These are phyloP conservation scores for Telenomus remus DNA, from an alignment of 1,140 invertebrate species.

Conservation along the genomic window DNA sequence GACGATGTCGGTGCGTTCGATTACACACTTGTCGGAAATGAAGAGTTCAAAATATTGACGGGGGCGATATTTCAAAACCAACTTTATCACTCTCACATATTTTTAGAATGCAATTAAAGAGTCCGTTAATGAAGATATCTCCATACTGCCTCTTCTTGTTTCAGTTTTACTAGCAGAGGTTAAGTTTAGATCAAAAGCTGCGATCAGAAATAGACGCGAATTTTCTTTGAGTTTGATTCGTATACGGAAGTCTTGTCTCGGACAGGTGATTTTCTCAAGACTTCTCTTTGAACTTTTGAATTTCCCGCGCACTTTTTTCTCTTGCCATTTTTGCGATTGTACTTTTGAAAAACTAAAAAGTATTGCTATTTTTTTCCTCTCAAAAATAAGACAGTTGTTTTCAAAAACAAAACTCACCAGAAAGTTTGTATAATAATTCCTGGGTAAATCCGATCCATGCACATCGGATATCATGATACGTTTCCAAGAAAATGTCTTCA, in stretches of 20 bases:
- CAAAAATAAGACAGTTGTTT: no score
- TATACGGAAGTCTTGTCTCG: slow-evolving; percentile 16
- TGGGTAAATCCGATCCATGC: neutral
- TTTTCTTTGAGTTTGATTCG: slow-evolving; percentile 33
- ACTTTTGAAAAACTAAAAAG: no score
- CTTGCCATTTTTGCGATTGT: no score
- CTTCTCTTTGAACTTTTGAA: slow-evolving; percentile 2
- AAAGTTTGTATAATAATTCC: slow-evolving; percentile 1
- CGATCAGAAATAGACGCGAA: slow-evolving; percentile 21
- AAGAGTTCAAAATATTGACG: neutral
- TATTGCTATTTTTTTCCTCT: no score
- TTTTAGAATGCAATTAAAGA: slow-evolving; percentile 32
- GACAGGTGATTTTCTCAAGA: slow-evolving; percentile 11
- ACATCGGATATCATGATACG: slow-evolving; percentile 7
- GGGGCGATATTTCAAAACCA: slow-evolving; percentile 3
- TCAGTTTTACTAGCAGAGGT: slow-evolving; percentile 6
- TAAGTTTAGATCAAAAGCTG: slow-evolving; percentile 39
- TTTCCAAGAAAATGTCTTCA: neutral
- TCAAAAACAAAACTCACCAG: neutral
- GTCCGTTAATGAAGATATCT: slow-evolving; percentile 33
- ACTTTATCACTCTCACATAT: slow-evolving; percentile 14
- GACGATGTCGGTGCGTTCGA: slow-evolving; percentile 44
- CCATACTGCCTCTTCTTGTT: neutral
- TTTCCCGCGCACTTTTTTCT: no score
- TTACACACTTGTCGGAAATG: slow-evolving; percentile 51